A percentile compares a stretch with the other conserved stretches of the same genome.
These are phyloP conservation scores for Cerastoderma edule DNA, from an alignment of 2,888 invertebrate genomes.

Conservation along the genomic window DNA sequence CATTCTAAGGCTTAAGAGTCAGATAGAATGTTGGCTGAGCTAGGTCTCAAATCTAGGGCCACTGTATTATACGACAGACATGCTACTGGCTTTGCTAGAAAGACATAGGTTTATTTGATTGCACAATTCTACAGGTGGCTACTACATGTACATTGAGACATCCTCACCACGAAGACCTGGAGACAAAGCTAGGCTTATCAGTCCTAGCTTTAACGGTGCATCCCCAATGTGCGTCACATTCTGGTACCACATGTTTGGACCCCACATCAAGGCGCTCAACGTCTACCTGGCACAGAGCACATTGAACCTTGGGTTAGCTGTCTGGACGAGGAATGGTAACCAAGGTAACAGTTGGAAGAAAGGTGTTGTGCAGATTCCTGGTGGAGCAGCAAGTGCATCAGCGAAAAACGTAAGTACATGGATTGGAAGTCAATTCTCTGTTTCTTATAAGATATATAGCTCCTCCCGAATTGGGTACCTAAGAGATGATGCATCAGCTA, in stretches of 20 bases:
- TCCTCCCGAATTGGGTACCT: no score
- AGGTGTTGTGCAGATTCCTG: slow-evolving; percentile 65
- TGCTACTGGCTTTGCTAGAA: neutral
- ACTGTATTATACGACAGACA: no score
- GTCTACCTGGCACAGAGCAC: slow-evolving; percentile 63
- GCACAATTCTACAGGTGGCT: slow-evolving; percentile 64
- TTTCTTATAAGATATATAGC: no score
- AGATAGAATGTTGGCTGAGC: no score
- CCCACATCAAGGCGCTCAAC: slow-evolving; percentile 71
- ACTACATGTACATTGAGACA: slow-evolving; percentile 80
- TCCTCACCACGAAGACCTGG: slow-evolving; percentile 85
- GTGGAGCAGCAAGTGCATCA: slow-evolving; percentile 41
- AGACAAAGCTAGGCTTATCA: slow-evolving; percentile 86
- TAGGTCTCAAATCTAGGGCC: no score
- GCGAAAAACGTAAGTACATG: slow-evolving; percentile 65
- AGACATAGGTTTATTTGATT: no score
- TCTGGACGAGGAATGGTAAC: slow-evolving; percentile 69
- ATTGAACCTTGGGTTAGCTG: slow-evolving; percentile 50
- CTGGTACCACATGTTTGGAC: slow-evolving; percentile 77
- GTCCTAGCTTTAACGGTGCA: slow-evolving; percentile 76
- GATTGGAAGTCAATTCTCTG: no score
- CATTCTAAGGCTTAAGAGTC: no score
- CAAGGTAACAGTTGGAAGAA: slow-evolving; percentile 70
- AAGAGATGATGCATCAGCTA: no score
- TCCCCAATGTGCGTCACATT: slow-evolving; percentile 69